Percentiles rank a stretch among this genome's conserved stretches.
Evolutionary conservation across 2,888 invertebrate species (phyloP).

Genomic region (Aleiodes leptofemur): DNA sequence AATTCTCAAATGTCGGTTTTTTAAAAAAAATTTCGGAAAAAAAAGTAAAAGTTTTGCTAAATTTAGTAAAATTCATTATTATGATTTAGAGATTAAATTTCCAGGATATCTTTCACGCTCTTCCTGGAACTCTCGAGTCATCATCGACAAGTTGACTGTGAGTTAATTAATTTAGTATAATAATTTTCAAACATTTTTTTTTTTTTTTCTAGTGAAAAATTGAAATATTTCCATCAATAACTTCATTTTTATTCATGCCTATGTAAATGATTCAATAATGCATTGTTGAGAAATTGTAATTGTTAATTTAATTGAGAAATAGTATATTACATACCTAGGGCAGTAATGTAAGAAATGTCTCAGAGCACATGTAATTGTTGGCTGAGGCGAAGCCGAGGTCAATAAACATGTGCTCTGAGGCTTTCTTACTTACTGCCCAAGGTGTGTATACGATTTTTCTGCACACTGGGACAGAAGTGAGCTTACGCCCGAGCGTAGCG

Average conservation of each 20-base stretch:
- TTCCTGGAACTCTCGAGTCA: constrained; percentile 35
- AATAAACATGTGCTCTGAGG: no score
- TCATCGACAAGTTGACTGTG: constrained; percentile 18
- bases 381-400: no score
- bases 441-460: no score
- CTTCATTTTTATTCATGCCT: constrained; percentile 17
- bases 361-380: no score
- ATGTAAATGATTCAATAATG: constrained; percentile 5
- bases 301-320: constrained; percentile 24
- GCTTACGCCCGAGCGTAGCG: no score
- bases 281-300: constrained; percentile 30
- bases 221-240: constrained; percentile 3
- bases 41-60: background rate
- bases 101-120: constrained; percentile 41
- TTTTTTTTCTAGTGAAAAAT: background rate
- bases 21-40: no score
- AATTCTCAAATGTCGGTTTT: background rate
- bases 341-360: no score
- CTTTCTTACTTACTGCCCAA: no score
- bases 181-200: constrained; percentile 4
- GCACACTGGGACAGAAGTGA: no score
- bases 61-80: background rate
- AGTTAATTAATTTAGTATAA: constrained; percentile 17
- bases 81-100: constrained; percentile 10
- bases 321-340: no score